These are phyloP conservation scores for Pammene aurita DNA, from an alignment of 2,888 invertebrate species.

Conservation along the genomic window DNA sequence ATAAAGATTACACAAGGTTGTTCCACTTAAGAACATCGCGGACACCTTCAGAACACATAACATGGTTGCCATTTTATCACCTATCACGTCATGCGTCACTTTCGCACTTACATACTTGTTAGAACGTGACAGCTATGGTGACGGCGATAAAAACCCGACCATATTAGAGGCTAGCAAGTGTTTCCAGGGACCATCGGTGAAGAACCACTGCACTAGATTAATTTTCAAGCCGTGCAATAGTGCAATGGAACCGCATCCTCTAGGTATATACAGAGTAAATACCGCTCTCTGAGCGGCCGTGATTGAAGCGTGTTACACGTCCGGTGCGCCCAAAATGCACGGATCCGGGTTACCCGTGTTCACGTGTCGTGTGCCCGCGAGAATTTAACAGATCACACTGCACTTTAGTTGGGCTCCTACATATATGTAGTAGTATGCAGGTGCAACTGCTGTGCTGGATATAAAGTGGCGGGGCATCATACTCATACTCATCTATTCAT, in stretches of 20 bases:
- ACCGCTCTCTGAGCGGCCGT: conserved; percentile 77
- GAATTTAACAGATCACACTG: conserved; percentile 30
- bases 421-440: neutral
- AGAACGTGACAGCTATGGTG: no score
- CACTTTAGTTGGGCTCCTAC: conserved; percentile 11
- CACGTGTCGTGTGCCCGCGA: conserved; percentile 25
- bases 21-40: no score
- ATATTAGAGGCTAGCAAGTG: no score
- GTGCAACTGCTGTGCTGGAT: neutral
- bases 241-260: conserved; percentile 55
- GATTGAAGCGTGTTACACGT: conserved; percentile 83
- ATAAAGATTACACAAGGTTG: no score
- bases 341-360: conserved; percentile 69
- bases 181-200: neutral
- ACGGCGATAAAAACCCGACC: no score
- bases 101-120: no score
- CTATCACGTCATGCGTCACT: no score
- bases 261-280: conserved; percentile 77
- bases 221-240: neutral
- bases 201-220: neutral
- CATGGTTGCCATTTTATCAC: no score
- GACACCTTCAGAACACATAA: no score
- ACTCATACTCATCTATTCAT: no score
- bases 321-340: conserved; percentile 77
- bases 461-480: no score